Base-by-base conservation (phyloP, 1,140 invertebrate genomes). In the Lordiphosa stackelbergi region DNA sequence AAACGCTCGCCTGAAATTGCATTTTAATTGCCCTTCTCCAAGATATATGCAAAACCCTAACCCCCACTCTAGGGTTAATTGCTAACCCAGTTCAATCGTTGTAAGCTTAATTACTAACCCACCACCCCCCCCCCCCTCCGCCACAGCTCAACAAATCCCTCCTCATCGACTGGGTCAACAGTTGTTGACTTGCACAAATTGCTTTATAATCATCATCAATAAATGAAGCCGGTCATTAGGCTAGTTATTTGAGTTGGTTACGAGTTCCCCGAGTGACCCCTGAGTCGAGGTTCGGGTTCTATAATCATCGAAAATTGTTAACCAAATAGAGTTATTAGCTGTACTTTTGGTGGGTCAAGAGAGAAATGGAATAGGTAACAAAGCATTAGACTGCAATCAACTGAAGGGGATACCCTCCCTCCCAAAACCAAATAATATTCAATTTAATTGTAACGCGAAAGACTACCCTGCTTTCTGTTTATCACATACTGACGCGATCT, bases 201-300 rank as follows among this genome's bases (percentile, higher is more conserved):
- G 78, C 77, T 83, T 83, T 83, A 83, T 83, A 83, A 83, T 83
- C 77, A 65, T 73, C 78, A 83, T 83, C 77, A 83, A 83, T 83
- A 83, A 81, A 69, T 73, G 46, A 83, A 81, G 64, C 57, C 77
- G 65, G 77, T 81, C 77, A 81, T 81, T 81, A 81, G 57, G 47
- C 53, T 31, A 11, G 47, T 68, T 36, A 52, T 51, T 41, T 53
- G 37, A 52, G 55, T 41, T 53, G 41, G 40, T 53, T 38, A 64
- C 22, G 40, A 47, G 24, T 48, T 48, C 12, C 22, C 12, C n/a
- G 16, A 35, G 35, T 11, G 49, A 35, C 43, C 4, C 31, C 19
- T 10, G 35, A n/a, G 8, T n/a, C 45, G 40, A 38, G 22, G n/a
- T 43, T 10, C 24, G 28, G 24, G 31, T 41, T 11, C 36, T 16